Conservation (phyloP, 1,140 invertebrate genomes). For the Dinoponera quadriceps region DNA sequence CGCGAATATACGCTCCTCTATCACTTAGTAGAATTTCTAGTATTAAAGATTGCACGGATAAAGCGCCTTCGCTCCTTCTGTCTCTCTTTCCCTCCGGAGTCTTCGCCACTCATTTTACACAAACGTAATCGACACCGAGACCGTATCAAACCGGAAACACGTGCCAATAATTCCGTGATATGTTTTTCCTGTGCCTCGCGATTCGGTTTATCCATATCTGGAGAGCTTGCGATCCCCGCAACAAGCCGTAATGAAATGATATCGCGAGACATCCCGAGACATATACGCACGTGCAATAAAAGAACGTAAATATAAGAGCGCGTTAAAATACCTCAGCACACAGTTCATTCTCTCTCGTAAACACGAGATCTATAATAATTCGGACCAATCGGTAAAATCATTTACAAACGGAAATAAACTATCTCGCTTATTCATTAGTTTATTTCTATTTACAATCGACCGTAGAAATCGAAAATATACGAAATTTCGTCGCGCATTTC, state of each 20-base stretch:
- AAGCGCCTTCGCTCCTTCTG: constrained; percentile 57
- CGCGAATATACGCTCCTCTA: constrained; percentile 17
- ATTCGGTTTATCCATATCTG: constrained; percentile 1
- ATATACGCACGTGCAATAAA: neutral
- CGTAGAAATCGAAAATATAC: constrained; percentile 6
- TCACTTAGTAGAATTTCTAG: constrained; percentile 67
- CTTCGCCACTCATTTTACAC: constrained; percentile 69
- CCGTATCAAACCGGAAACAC: constrained; percentile 76
- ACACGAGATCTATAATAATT: neutral
- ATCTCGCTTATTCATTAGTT: constrained; percentile 1
- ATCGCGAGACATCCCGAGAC: neutral
- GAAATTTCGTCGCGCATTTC: neutral
- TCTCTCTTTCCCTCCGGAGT: constrained; percentile 44
- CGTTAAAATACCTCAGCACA: constrained; percentile 21
- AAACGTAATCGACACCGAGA: constrained; percentile 76
- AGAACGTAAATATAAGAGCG: neutral
- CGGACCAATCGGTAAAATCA: constrained; percentile 3
- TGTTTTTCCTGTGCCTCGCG: constrained; percentile 70
- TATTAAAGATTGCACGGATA: constrained; percentile 78
- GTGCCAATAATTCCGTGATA: constrained; percentile 77
- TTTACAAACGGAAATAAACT: constrained; percentile 22
- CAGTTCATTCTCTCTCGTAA: neutral
- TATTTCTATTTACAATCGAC: constrained; percentile 24
- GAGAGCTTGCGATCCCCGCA: constrained; percentile 21
- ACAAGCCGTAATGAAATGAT: constrained; percentile 33